Evolutionary conservation across 35 echinoderm and acorn worm species (phyloP).

Genomic region (Strongylocentrotus purpuratus): DNA sequence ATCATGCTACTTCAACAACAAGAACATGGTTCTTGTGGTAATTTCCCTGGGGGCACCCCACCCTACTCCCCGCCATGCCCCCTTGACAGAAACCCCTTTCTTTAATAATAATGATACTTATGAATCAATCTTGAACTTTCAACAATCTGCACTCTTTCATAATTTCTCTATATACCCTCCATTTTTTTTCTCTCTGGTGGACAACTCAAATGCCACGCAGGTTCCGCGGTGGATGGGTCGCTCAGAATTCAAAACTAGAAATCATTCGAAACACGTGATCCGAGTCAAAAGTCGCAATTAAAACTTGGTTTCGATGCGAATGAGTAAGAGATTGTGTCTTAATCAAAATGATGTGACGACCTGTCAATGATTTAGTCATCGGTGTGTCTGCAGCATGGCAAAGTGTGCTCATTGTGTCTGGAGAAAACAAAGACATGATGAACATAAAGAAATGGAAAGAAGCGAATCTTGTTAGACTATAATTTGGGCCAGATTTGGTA

Average conservation of each 20-base stretch:
- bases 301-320: slow-evolving; percentile 6
- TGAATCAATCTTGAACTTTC: not conserved
- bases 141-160: not conserved
- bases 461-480: not conserved
- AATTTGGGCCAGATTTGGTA: not conserved
- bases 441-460: not conserved
- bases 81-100: not conserved
- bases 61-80: not conserved
- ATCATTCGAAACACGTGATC: not conserved
- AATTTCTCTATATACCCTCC: not conserved
- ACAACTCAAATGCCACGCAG: not conserved
- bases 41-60: not conserved
- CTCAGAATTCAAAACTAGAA: not conserved
- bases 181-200: not conserved
- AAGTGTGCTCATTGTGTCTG: not conserved
- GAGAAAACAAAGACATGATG: not conserved
- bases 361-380: not conserved
- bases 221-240: not conserved
- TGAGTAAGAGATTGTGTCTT: slow-evolving; percentile 15
- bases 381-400: not conserved
- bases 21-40: not conserved
- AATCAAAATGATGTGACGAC: slow-evolving; percentile 11
- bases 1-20: not conserved
- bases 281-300: slow-evolving; percentile 9
- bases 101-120: not conserved